phyloP scores from a whole-genome alignment of 2,888 invertebrate genomes.

The Brachyopa scutellaris region DNA sequence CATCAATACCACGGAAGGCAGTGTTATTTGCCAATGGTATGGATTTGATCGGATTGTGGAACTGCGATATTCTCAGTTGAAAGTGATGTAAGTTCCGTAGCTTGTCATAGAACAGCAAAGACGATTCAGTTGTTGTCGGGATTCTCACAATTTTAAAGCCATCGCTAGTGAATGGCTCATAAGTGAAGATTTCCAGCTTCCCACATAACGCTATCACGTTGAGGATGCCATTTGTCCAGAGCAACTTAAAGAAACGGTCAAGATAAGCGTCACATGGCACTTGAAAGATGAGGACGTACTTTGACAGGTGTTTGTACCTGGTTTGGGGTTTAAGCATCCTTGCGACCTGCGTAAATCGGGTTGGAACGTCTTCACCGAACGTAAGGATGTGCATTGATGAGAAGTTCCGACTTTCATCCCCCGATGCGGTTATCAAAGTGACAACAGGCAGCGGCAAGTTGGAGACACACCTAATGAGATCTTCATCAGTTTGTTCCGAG shows the following conservation, averaged over 20 bases:
- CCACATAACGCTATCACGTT: constrained; percentile 75
- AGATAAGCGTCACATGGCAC: constrained; percentile 69
- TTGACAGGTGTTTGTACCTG: constrained; percentile 75
- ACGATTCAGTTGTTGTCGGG: neutral
- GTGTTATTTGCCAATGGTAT: constrained; percentile 67
- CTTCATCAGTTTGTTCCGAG: no score
- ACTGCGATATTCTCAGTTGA: constrained; percentile 76
- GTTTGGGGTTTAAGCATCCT: no score
- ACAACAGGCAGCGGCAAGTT: no score
- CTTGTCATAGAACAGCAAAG: constrained; percentile 76
- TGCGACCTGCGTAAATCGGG: no score
- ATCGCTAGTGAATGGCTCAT: constrained; percentile 75
- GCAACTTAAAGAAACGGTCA: constrained; percentile 70
- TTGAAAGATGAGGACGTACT: constrained; percentile 77
- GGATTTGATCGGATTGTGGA: constrained; percentile 76
- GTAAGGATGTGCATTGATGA: no score
- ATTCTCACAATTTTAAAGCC: constrained; percentile 73
- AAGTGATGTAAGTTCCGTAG: constrained; percentile 75
- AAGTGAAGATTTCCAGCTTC: constrained; percentile 73
- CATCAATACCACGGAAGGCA: constrained; percentile 75
- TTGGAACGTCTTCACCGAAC: no score
- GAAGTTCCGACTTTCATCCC: no score
- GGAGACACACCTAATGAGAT: no score
- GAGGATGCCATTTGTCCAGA: constrained; percentile 76
- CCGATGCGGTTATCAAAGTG: no score